Conservation (phyloP, 2,888 invertebrate genomes). For the Endotricha flammealis region DNA sequence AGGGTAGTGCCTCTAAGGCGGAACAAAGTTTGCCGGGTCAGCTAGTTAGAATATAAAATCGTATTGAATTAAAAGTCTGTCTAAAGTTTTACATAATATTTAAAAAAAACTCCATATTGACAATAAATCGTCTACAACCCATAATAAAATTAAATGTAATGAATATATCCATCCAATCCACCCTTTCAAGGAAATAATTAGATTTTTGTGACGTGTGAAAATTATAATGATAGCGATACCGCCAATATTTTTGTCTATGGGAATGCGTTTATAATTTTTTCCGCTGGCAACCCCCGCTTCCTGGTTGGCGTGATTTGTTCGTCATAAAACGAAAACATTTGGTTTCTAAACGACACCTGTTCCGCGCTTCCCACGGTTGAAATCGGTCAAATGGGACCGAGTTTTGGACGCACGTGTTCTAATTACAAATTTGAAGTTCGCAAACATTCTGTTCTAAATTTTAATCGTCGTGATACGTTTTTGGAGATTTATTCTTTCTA, state of each 20-base stretch:
- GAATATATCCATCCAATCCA: too few relatives aligned
- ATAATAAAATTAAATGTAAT: too few relatives aligned
- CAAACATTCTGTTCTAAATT: conserved; percentile 22
- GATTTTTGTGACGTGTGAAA: too few relatives aligned
- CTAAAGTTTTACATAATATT: too few relatives aligned
- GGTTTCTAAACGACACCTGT: conserved; percentile 58
- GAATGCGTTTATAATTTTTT: conserved; percentile 39
- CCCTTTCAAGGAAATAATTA: too few relatives aligned
- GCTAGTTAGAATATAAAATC: too few relatives aligned
- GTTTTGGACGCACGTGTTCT: conserved; percentile 38
- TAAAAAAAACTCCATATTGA: too few relatives aligned
- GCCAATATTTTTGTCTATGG: conserved; percentile 22
- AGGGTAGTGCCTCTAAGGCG: too few relatives aligned
- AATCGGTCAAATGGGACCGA: conserved; percentile 29
- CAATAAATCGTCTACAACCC: too few relatives aligned
- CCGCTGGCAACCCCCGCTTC: conserved; percentile 37
- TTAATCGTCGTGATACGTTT: conserved; percentile 10
- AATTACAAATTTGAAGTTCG: conserved; percentile 33
- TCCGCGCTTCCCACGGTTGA: conserved; percentile 52
- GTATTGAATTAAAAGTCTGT: too few relatives aligned
- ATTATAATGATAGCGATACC: too few relatives aligned
- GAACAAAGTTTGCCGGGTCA: too few relatives aligned
- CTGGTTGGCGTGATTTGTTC: conserved; percentile 60
- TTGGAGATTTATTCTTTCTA: conserved; percentile 1
- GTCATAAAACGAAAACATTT: conserved; percentile 50